Evolutionary conservation across 2,113 vertebrate species (phyloP).

Genomic region (Telmatochromis brichardi): DNA sequence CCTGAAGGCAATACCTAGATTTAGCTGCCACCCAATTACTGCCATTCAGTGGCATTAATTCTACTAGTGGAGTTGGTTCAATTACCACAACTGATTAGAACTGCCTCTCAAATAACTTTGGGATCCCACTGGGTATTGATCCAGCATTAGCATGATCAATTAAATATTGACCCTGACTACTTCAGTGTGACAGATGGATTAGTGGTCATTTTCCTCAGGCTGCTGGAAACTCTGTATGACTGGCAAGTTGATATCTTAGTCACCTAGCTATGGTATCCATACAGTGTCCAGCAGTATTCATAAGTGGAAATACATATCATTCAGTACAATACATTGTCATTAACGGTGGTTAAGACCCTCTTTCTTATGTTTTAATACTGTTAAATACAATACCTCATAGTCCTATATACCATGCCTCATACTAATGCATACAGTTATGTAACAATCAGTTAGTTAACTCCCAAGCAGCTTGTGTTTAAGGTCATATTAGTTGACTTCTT

Average conservation of each 20-base stretch:
- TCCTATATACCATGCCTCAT: background rate
- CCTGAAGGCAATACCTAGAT: background rate
- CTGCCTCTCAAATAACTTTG: background rate
- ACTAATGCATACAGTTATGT: background rate
- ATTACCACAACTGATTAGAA: background rate
- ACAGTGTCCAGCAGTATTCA: background rate
- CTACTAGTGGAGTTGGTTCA: background rate
- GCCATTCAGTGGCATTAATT: background rate
- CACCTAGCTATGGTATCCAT: background rate
- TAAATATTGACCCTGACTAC: slow-evolving; percentile 31
- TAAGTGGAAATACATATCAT: background rate
- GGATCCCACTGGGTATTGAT: slow-evolving; percentile 31
- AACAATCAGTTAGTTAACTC: background rate
- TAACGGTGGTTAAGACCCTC: background rate
- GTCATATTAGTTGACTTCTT: background rate
- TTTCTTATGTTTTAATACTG: background rate
- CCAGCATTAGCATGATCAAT: slow-evolving; percentile 21
- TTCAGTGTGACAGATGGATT: slow-evolving; percentile 4
- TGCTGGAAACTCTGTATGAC: background rate
- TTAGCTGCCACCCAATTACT: background rate
- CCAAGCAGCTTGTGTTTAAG: background rate
- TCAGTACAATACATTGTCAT: background rate
- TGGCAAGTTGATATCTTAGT: slow-evolving; percentile 5
- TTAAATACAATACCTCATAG: background rate
- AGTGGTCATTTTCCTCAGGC: background rate